A percentile compares a stretch with the other conserved stretches of the same genome.
phyloP scores from a whole-genome alignment of 2,797 vertebrate species.

The Benthosema pterotum region DNA sequence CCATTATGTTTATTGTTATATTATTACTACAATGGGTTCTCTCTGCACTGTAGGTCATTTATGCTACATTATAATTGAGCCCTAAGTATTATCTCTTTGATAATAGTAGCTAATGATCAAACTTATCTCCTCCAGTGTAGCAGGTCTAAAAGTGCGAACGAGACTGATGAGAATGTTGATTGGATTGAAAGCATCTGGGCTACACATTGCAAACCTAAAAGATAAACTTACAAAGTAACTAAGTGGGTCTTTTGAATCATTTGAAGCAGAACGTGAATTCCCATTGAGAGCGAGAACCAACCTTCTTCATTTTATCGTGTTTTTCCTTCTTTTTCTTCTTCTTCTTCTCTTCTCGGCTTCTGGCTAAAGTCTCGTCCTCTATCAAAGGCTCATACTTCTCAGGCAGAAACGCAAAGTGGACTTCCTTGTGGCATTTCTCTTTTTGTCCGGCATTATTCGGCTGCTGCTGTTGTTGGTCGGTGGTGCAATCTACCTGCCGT shows the following conservation, averaged over 20 bases:
- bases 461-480: constrained; percentile 23
- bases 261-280: neutral
- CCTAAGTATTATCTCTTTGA: too few relatives aligned
- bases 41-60: too few relatives aligned
- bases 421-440: constrained; percentile 45
- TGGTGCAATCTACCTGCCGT: constrained; percentile 53
- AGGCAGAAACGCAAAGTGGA: constrained; percentile 76
- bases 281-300: constrained; percentile 46
- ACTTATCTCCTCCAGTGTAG: too few relatives aligned
- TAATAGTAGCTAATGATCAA: too few relatives aligned
- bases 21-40: too few relatives aligned
- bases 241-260: neutral
- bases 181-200: too few relatives aligned
- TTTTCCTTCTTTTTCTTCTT: constrained; percentile 77
- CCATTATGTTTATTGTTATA: too few relatives aligned
- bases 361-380: constrained; percentile 51
- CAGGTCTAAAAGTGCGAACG: too few relatives aligned
- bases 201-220: too few relatives aligned
- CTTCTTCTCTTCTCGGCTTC: constrained; percentile 56
- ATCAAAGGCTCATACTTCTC: constrained; percentile 80
- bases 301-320: constrained; percentile 88
- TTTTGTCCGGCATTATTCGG: constrained; percentile 1
- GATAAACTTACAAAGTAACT: too few relatives aligned
- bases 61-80: too few relatives aligned
- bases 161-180: too few relatives aligned